Evolutionary conservation across 2,113 vertebrate species (phyloP), one percentile per base, ranked within the genome.

Genomic region (Delphinus delphis): DNA sequence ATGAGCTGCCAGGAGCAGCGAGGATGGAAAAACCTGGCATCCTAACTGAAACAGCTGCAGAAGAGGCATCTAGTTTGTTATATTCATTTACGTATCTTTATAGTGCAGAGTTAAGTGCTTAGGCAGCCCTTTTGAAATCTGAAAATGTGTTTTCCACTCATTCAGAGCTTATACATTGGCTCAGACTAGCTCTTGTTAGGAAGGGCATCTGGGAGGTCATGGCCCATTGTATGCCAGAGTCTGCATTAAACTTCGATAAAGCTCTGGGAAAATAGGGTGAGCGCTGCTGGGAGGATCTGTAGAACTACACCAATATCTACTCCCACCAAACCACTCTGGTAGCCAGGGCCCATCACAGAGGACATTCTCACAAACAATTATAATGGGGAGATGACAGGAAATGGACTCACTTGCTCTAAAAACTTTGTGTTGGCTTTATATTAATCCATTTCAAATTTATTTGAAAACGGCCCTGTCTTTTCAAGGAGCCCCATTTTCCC

Each of bases 401-500:
- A 98, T 97, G 96, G 98, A 98, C 96, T 95, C 96, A 98, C 96
- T 98, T 98, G 95, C 93, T 95, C 97, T 87, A 95, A 98, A 98
- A 97, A 97, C 63, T 93, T 98, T 96, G 93, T 97, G 94, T 96
- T 96, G 25, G 94, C 87, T 98, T 98, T 97, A 93, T 82, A 88
- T 85, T 95, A 96, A 98, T 98, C 97, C 96, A 98, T 98, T 98
- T 98, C 95, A 98, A 98, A 98, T 96, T 97, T 97, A 98, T 97
- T 97, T 98, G 95, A 97, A 98, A 98, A 98, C 83, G 98, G 93
- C 96, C 91, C 89, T 97, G 97, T 97, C 95, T 98, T 98, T 98
- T 97, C 96, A 96, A 98, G 95, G 96, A 98, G 97, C 96, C 97
- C 98, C 94, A 98, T 97, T 96, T 95, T 65, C 95, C 95, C 77